Conservation (phyloP, 2,888 invertebrate genomes). For the Coremacera marginata region DNA sequence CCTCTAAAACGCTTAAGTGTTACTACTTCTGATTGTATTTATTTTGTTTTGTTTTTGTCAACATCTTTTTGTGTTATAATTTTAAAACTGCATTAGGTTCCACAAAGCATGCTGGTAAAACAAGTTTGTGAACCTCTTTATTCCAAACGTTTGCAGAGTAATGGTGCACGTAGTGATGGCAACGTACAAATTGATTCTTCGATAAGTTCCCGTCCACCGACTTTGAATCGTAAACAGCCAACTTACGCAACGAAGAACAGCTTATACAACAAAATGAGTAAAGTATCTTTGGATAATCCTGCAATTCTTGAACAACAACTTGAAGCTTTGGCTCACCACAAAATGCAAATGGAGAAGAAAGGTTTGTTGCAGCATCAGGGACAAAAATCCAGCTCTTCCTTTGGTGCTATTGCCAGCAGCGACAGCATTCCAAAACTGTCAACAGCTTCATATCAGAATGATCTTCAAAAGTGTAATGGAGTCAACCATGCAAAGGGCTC, state of each 20-base stretch:
- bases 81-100: constrained; percentile 71
- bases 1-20: not conserved
- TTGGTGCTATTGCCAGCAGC: constrained; percentile 6
- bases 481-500: not conserved
- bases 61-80: constrained; percentile 33
- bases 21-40: constrained; percentile 25
- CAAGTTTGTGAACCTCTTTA: constrained; percentile 81
- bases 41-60: constrained; percentile 19
- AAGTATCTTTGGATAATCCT: constrained; percentile 66
- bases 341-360: constrained; percentile 67
- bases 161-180: constrained; percentile 42
- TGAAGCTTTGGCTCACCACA: constrained; percentile 67
- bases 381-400: not conserved
- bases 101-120: constrained; percentile 80
- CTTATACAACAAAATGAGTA: constrained; percentile 52
- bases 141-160: constrained; percentile 76
- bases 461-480: not conserved
- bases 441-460: constrained; percentile 50
- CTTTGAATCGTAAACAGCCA: constrained; percentile 55
- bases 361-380: constrained; percentile 53
- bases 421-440: constrained; percentile 53
- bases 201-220: constrained; percentile 21
- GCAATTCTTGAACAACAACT: constrained; percentile 66
- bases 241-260: constrained; percentile 45
- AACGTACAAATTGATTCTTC: not conserved